Evolutionary conservation across 2,888 invertebrate genomes (phyloP).

Genomic region (Standfussiana lucernea): DNA sequence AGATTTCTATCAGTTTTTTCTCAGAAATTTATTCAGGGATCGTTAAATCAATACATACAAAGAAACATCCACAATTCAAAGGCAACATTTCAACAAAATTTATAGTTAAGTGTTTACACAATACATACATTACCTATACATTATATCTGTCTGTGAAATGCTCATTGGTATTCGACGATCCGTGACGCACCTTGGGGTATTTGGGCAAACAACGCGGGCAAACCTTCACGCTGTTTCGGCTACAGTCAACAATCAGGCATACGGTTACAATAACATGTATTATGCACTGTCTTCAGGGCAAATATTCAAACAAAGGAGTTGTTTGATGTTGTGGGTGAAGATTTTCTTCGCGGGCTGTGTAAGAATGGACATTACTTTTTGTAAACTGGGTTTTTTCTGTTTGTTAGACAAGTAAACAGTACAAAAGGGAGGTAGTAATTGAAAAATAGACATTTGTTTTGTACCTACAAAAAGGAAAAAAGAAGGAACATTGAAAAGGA

Average conservation of each 20-base stretch:
- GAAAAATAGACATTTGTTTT: neutral
- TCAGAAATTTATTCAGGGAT: neutral
- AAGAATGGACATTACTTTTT: slow-evolving; percentile 6
- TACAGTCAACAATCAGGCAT: slow-evolving; percentile 65
- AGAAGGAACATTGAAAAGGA: too few species aligned
- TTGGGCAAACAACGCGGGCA: slow-evolving; percentile 65
- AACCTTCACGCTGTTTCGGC: slow-evolving; percentile 64
- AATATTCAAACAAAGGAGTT: slow-evolving; percentile 48
- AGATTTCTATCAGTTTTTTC: neutral
- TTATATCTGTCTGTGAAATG: slow-evolving; percentile 24
- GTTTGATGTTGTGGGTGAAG: slow-evolving; percentile 19
- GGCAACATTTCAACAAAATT: neutral
- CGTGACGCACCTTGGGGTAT: slow-evolving; percentile 60
- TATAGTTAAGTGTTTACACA: slow-evolving; percentile 2
- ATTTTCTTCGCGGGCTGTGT: neutral
- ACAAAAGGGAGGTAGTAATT: neutral
- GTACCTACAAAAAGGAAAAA: too few species aligned
- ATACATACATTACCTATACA: neutral
- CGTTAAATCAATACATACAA: neutral
- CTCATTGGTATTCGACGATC: slow-evolving; percentile 61
- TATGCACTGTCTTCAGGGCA: slow-evolving; percentile 53
- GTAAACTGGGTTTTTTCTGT: neutral
- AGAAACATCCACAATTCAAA: neutral
- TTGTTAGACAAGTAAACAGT: neutral
- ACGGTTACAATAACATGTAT: slow-evolving; percentile 59